Base-by-base conservation (phyloP, 2,113 vertebrate genomes). In the Nanorana parkeri region DNA sequence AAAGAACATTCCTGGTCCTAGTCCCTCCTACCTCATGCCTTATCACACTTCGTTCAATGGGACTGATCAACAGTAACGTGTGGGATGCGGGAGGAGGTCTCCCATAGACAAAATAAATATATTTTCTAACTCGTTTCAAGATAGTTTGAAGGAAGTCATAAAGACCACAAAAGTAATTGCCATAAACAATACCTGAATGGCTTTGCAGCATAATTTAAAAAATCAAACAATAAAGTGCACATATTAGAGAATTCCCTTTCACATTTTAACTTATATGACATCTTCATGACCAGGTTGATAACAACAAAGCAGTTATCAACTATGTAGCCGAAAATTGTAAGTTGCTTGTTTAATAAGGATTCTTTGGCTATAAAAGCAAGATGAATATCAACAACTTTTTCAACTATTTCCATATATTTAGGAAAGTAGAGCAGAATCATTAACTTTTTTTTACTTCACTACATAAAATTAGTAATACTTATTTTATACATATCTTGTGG, bases 251-350 rank as follows among this genome's bases (percentile, higher is more conserved):
- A 72, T 55, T 19, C n/a, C 23, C 21, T 54, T 71, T 24, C 36
- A 47, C 68, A 55, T 72, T 72, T 72, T 10, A 52, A 11, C 47
- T 24, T 54, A 72, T 26, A 23, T 72, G 47, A 54, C 68, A 54
- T 24, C 17, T 26, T 55, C 47, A 24, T 72, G 68, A 72, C 41
- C 41, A 72, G 51, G 47, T 52, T 51, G 36, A 71, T 51, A 8
- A 72, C 68, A 72, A 72, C 10, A 63, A 15, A 72, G 21, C 47
- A 54, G 28, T 72, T 72, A 72, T 54, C 41, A 72, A 52, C 68
- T 52, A 54, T n/a, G 21, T 21, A 72, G 68, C 24, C 17, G 47
- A 19, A 67, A 67, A 67, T 67, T 67, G 26, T 20, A 20, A 24
- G 10, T 68, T 68, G 24, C 68, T 19, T 55, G 41, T 72, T 52